These are phyloP conservation scores for Echinometra lucunter DNA, from an alignment of 53 echinoderm and acorn worm genomes.

Conservation along the genomic window DNA sequence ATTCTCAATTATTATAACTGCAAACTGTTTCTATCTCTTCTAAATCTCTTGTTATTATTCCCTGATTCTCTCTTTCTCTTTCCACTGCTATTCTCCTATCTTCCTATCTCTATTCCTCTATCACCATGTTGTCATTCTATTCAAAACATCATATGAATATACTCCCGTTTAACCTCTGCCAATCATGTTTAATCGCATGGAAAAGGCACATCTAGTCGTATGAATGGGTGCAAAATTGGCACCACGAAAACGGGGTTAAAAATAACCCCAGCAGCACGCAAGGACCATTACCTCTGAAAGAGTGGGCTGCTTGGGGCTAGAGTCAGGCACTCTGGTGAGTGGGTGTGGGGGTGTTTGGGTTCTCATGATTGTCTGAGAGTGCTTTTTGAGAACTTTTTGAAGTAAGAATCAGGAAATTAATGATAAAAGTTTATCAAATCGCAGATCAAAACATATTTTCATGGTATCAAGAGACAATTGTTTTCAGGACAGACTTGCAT, in stretches of 20 bases:
- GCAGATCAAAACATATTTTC: no score
- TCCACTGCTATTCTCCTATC: not conserved
- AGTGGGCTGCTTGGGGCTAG: not conserved
- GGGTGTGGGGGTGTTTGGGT: not conserved
- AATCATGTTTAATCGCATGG: conserved; percentile 7
- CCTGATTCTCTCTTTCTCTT: not conserved
- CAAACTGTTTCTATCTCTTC: no score
- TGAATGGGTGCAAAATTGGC: conserved; percentile 43
- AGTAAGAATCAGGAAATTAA: no score
- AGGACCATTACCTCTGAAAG: conserved; percentile 11
- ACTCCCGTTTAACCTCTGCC: not conserved
- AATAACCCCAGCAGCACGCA: conserved; percentile 11
- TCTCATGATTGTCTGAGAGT: not conserved
- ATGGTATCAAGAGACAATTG: no score
- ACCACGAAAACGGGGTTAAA: conserved; percentile 35
- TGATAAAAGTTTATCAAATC: no score
- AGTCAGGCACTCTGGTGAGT: not conserved
- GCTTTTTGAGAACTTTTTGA: not conserved
- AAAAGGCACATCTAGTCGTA: not conserved
- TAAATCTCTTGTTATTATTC: no score
- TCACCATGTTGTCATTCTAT: not conserved
- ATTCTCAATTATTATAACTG: no score
- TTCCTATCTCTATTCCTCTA: not conserved
- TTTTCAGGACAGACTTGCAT: no score
- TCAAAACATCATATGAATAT: not conserved